These are phyloP conservation scores for Lymantria monacha DNA, from an alignment of 2,888 invertebrate genomes.

Conservation along the genomic window DNA sequence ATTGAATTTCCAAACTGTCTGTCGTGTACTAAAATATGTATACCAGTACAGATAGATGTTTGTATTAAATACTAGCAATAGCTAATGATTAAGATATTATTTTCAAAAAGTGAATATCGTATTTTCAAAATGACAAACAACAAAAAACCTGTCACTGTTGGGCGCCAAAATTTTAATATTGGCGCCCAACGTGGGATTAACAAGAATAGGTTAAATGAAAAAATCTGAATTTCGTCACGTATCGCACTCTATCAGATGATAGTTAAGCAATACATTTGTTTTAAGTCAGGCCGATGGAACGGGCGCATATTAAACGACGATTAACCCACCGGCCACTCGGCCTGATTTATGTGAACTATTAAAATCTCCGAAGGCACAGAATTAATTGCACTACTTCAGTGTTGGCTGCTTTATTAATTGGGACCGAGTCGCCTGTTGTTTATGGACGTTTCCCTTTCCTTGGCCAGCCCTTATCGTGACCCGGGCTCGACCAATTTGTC, in stretches of 20 bases:
- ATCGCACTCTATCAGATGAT: constrained; percentile 37
- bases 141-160: constrained; percentile 17
- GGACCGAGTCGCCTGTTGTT: constrained; percentile 78
- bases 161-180: constrained; percentile 14
- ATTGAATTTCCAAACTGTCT: constrained; percentile 66
- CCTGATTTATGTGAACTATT: constrained; percentile 81
- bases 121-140: not conserved
- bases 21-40: constrained; percentile 51
- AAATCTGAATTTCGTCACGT: constrained; percentile 22
- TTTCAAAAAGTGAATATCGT: not conserved
- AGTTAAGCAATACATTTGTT: constrained; percentile 39
- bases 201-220: constrained; percentile 1
- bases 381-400: constrained; percentile 81
- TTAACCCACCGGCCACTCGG: constrained; percentile 73
- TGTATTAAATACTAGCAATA: constrained; percentile 6
- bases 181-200: constrained; percentile 1
- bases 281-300: constrained; percentile 46
- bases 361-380: constrained; percentile 81
- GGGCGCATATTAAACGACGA: constrained; percentile 78
- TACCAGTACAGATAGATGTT: constrained; percentile 30
- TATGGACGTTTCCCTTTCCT: constrained; percentile 75
- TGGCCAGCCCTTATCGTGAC: constrained; percentile 71
- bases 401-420: constrained; percentile 79
- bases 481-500: constrained; percentile 75
- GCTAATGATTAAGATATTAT: not conserved